Base-by-base conservation (phyloP, 1,140 invertebrate genomes). In the Sitobion miscanthi region DNA sequence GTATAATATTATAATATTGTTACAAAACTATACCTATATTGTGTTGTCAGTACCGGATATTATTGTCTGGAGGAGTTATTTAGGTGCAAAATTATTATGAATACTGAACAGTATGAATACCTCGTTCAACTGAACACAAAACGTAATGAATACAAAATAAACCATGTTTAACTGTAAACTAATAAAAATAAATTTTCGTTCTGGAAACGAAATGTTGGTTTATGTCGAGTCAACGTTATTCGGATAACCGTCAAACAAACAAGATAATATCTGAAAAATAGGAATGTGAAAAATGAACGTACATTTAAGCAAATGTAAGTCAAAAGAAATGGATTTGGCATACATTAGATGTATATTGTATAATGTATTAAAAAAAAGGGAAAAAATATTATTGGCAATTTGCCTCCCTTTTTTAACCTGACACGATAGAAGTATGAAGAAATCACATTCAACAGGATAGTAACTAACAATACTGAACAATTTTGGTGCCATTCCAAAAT, bases 381-480 rank as follows among this genome's bases (percentile, higher is more conserved):
- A 11, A 54, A 35, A 77, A 77, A 77, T 77, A 7, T 17, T 52
- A 54, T 90, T 57, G 90, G 90, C 42, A 77, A 77, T 82, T 82
- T 47, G 49, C 88, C 88, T 57, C 25, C 0, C n/a, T 62, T 90
- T 90, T 90, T 62, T 90, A 62, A 90, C 7, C 52, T 38, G 88
- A 90, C 38, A 62, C 87, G 87, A 54, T 89, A 89, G 0, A 90
- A n/a, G 11, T n/a, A 88, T 42, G 54, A 90, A 90, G 38, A 57
- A 62, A 57, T 90, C 52, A 42, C 8, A 62, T 90, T 90, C 88
- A 90, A 90, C 88, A 90, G 88, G 52, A 90, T 62, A 35, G 62
- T 77, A 52, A 88, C 30, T 89, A 90, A 90, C 14, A 35, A 90
- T 23, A 62, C 9, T 38, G n/a, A 57, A 42, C 35, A 90, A 62